A percentile compares a stretch with the other conserved stretches of the same genome.
phyloP scores from a whole-genome alignment of 2,888 invertebrate species.

The Leptopilina drosophilae region DNA sequence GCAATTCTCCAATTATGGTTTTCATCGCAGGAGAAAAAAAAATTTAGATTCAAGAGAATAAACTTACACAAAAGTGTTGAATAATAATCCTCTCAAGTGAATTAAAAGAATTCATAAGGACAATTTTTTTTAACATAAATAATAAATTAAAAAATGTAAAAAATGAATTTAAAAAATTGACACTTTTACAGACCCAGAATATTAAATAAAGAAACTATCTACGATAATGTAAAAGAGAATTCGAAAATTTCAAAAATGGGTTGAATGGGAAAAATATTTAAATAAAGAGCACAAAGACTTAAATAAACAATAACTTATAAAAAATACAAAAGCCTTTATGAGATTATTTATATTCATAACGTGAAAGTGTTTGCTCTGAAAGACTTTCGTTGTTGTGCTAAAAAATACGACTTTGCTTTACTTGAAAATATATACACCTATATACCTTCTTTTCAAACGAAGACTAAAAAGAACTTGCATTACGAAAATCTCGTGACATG shows the following conservation, averaged over 20 bases:
- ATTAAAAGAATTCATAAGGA: background rate
- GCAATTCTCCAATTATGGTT: background rate
- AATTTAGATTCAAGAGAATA: background rate
- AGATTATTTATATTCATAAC: constrained; percentile 13
- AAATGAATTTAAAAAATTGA: too few species aligned
- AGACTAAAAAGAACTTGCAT: constrained; percentile 4
- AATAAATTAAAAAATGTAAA: too few species aligned
- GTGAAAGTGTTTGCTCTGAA: background rate
- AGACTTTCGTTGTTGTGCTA: constrained; percentile 27
- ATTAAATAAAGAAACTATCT: too few species aligned
- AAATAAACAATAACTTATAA: background rate
- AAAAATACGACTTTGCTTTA: constrained; percentile 17
- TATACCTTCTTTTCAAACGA: background rate
- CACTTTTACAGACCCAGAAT: too few species aligned
- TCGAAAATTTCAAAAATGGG: too few species aligned
- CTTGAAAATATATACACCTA: too few species aligned
- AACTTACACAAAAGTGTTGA: background rate
- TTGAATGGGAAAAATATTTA: background rate
- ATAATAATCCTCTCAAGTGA: background rate
- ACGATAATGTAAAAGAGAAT: too few species aligned
- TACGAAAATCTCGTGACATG: constrained; percentile 20
- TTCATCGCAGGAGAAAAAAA: background rate
- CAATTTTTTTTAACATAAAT: too few species aligned
- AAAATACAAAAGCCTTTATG: constrained; percentile 8
- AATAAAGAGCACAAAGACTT: background rate